Conservation (phyloP, 2,888 invertebrate genomes). For the Clepsis dumicolana region DNA sequence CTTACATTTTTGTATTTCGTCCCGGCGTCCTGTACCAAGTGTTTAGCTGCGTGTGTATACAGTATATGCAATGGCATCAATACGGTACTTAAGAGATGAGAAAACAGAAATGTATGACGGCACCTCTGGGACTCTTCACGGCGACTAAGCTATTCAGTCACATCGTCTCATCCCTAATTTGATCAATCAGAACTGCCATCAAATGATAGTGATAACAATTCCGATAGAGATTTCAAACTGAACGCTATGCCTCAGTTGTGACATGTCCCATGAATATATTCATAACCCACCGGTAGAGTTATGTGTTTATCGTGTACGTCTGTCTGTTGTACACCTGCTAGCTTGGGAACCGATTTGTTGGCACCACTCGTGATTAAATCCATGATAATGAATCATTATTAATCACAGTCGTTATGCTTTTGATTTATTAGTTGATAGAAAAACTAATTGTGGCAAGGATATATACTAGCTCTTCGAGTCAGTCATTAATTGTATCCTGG, state of each 20-base stretch:
- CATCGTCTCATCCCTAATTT: no score
- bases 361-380: conserved; percentile 1
- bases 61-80: no score
- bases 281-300: conserved; percentile 20
- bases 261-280: conserved; percentile 29
- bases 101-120: no score
- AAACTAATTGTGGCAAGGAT: background rate
- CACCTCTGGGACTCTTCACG: no score
- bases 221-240: background rate
- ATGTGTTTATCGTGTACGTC: conserved; percentile 21
- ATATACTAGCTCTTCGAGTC: background rate
- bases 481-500: conserved; percentile 17
- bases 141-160: background rate
- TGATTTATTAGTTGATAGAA: conserved; percentile 17
- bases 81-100: no score
- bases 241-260: conserved; percentile 3
- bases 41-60: no score
- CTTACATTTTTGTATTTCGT: no score
- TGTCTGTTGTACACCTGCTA: conserved; percentile 12
- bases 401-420: conserved; percentile 20
- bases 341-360: conserved; percentile 4
- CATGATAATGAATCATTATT: conserved; percentile 15
- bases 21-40: no score
- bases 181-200: no score
- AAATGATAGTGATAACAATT: background rate